Base-by-base conservation (phyloP, 35 echinoderm and acorn worm species). In the Heliocidaris erythrogramma region DNA sequence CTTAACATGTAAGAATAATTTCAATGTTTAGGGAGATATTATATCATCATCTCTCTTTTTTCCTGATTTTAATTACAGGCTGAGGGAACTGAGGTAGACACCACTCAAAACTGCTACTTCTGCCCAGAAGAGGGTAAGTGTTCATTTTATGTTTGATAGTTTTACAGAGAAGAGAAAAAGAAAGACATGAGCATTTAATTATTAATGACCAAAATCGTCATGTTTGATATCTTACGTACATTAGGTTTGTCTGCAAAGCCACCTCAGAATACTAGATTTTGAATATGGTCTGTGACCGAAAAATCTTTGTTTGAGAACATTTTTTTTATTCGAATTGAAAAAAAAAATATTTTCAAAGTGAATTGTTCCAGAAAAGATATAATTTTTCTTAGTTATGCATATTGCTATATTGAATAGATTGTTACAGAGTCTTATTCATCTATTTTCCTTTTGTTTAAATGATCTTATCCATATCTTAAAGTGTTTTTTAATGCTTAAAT, bases 61-160 rank as follows among this genome's bases (percentile, higher is more conserved):
- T 86, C 12, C 21, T 24, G 2, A 32, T 88, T 7, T 27, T 78
- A 24, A 78, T n/a, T 27, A 16, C 87, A 92, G 91, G 91, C 91
- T 4, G 91, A 92, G 49, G 91, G 91, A 13, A 59, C 91, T 7
- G 91, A 92, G 13, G 91, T 92, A 48, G 91, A 49, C 12, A 59
- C 50, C 49, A 92, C 47, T 10, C 91, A 59, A 29, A 92, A 92
- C 48, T 92, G 91, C 13, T 92, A 52, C 91, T 52, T 92, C 21
- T 92, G 91, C 48, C 91, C 91, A 50, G 91, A 92, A n/a, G 91
- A 89, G 32, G 87, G 87, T 89, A 89, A 89, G 31, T 86, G 1
- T 86, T 86, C 21, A 17, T 2, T 0, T 86, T 10, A 56, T 56
- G 35, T 56, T 10, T 56, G 11, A 56, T 56, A 10, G 52, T 10